Evolutionary conservation across 2,888 invertebrate genomes (phyloP).

Genomic region (Erannis defoliaria): DNA sequence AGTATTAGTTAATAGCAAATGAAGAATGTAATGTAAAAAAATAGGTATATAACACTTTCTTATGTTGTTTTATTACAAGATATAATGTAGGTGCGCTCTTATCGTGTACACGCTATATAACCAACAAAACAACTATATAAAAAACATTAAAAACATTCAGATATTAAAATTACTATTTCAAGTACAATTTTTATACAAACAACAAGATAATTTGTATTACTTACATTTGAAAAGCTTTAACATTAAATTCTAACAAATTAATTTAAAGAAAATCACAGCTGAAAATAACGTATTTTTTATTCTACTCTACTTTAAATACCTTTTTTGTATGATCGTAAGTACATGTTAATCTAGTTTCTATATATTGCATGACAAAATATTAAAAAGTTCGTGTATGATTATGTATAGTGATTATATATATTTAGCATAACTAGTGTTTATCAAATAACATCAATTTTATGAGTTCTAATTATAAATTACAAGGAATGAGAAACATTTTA

Average conservation of each 20-base stretch:
- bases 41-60: neutral
- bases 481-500: neutral
- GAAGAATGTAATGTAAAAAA: too few relatives aligned
- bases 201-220: slow-evolving; percentile 16
- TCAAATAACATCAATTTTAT: slow-evolving; percentile 8
- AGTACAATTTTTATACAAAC: slow-evolving; percentile 9
- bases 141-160: neutral
- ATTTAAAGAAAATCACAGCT: slow-evolving; percentile 49
- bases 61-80: too few relatives aligned
- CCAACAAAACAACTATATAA: too few relatives aligned
- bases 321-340: slow-evolving; percentile 25
- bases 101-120: too few relatives aligned
- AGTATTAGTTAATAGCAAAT: too few relatives aligned
- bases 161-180: slow-evolving; percentile 13
- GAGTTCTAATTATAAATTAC: slow-evolving; percentile 9
- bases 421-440: neutral
- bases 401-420: slow-evolving; percentile 50
- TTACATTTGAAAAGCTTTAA: slow-evolving; percentile 56
- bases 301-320: slow-evolving; percentile 49
- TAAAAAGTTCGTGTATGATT: slow-evolving; percentile 46
- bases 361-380: slow-evolving; percentile 27
- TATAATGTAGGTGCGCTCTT: too few relatives aligned
- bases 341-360: slow-evolving; percentile 40
- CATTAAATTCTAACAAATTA: slow-evolving; percentile 49
- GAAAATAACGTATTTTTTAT: slow-evolving; percentile 50